phyloP scores from a whole-genome alignment of 2,797 vertebrate genomes.

The Acanthis flammea region DNA sequence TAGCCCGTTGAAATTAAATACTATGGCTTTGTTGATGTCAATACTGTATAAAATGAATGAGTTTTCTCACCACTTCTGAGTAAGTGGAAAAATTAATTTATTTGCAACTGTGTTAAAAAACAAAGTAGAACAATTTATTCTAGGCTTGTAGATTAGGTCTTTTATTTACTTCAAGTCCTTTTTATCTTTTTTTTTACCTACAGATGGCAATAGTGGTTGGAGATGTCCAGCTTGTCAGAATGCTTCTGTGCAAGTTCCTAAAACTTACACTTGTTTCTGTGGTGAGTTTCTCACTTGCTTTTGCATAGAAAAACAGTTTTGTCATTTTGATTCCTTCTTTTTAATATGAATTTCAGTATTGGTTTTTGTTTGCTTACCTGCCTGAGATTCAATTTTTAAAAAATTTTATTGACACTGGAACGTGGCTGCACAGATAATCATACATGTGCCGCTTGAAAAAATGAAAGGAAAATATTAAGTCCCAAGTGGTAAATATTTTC shows the following conservation, averaged over 20 bases:
- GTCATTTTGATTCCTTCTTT: not conserved
- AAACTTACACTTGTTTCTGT: conserved; percentile 93
- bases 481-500: not conserved
- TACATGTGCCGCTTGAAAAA: not conserved
- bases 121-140: not conserved
- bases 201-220: conserved; percentile 92
- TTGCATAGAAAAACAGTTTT: not conserved
- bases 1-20: not conserved
- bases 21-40: not conserved
- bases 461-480: not conserved
- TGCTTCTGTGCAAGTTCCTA: conserved; percentile 85
- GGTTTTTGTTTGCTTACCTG: not conserved
- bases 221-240: conserved; percentile 98
- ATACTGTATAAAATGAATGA: not conserved
- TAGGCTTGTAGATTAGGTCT: not conserved
- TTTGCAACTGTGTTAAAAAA: not conserved
- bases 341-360: not conserved
- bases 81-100: not conserved
- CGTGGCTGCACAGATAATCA: not conserved
- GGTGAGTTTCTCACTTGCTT: conserved; percentile 78
- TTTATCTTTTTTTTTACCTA: not conserved
- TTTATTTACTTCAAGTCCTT: not conserved
- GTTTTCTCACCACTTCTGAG: not conserved
- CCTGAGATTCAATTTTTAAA: not conserved
- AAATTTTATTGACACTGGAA: not conserved